Evolutionary conservation across 2,797 vertebrate genomes (phyloP).

Genomic region (Rhinoraja longicauda): DNA sequence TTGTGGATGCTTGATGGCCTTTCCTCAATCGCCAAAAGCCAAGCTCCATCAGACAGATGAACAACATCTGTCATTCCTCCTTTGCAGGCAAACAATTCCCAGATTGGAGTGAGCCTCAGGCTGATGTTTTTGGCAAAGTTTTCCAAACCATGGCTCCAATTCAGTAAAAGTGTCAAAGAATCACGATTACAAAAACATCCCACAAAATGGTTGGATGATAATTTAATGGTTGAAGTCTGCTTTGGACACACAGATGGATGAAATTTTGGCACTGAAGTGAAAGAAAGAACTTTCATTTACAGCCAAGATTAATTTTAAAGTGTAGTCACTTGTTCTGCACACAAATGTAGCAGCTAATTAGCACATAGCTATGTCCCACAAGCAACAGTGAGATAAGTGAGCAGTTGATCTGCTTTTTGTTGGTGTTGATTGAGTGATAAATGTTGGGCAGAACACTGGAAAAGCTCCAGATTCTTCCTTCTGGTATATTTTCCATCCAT

Average conservation of each 20-base stretch:
- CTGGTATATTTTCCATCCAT: neutral
- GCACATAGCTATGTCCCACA: neutral
- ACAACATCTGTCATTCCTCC: neutral
- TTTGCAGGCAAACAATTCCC: neutral
- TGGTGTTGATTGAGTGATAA: constrained; percentile 6
- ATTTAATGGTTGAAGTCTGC: neutral
- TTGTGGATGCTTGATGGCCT: neutral
- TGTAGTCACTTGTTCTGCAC: neutral
- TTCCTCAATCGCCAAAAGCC: neutral
- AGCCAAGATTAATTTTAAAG: neutral
- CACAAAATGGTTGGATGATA: neutral
- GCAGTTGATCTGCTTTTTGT: neutral
- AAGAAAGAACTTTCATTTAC: neutral
- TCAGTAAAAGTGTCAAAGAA: neutral
- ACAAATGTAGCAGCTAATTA: neutral
- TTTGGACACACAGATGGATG: neutral
- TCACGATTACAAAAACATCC: neutral
- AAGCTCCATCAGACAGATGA: neutral
- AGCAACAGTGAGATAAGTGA: neutral
- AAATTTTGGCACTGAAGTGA: neutral
- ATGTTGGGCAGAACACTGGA: neutral
- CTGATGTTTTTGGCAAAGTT: neutral
- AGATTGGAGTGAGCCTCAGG: neutral
- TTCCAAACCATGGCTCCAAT: neutral
- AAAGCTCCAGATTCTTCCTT: neutral